Evolutionary conservation across 2,888 invertebrate species (phyloP), one percentile per base, ranked within the genome.

Genomic region (Harpalus rufipes): DNA sequence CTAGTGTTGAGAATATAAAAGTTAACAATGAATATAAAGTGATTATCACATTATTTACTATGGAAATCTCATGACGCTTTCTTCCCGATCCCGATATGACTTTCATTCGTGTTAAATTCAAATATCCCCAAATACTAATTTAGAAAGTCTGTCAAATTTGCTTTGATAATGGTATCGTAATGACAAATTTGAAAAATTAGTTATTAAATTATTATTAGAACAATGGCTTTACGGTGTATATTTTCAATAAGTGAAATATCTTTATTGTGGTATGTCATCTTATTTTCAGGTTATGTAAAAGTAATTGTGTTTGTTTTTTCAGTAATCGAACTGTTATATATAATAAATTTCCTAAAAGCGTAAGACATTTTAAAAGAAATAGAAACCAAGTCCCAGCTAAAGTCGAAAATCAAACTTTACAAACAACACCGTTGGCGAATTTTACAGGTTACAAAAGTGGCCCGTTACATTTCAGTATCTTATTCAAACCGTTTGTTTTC

Each of bases 401-500:
- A 41, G 10, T 86, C 87, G 78, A 68, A 14, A 78, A 86, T 65
- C 89, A 90, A 63, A 89, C 90, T 86, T 86, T 90, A 82, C 90
- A 88, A 85, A 89, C 90, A 85, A 89, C 90, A 12, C 90, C 90
- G 4, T 91, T 93, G 84, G 91, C 92, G 86, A 89, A 91, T 87
- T 87, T 92, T 84, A 89, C 90, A 81, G 44, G 44, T 12, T 88
- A 92, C 63, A 92, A 92, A 86, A 88, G 91, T 21, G 92, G 92
- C 16, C 92, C 92, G 78, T 88, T 93, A 85, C 88, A 91, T 80
- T 87, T 91, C 12, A 90, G 89, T 68, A 91, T 90, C 86, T 90
- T 95, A 79, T 91, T 93, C 88, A 95, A 93, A 90, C 94, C 95
- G 18, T 91, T 95, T 76, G 89, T 93, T 63, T 95, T 95, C 89